phyloP scores from a whole-genome alignment of 2,797 vertebrate species.

The Enteromius paludinosus region DNA sequence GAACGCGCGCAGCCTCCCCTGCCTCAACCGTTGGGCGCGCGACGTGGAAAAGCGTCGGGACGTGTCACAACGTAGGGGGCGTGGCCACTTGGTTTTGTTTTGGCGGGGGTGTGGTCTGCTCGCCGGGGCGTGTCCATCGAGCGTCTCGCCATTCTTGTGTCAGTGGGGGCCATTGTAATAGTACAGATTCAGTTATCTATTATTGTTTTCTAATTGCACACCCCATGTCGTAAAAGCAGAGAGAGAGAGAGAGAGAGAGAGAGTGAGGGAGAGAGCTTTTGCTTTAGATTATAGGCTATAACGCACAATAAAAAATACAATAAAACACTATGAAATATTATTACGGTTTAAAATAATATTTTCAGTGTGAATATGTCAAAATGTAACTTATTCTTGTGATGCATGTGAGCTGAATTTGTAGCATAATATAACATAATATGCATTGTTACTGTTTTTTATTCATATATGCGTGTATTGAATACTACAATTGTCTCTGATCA shows the following conservation, averaged over 20 bases:
- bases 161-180: constrained; percentile 25
- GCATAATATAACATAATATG: too few species aligned
- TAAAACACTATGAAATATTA: too few species aligned
- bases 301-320: too few species aligned
- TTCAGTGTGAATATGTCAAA: too few species aligned
- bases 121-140: neutral
- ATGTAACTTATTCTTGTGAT: too few species aligned
- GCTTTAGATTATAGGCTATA: neutral
- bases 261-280: neutral
- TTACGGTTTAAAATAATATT: too few species aligned
- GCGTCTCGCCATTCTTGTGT: constrained; percentile 44
- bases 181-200: neutral
- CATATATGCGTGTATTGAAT: too few species aligned
- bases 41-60: constrained; percentile 67
- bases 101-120: neutral
- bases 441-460: too few species aligned
- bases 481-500: too few species aligned
- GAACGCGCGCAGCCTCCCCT: constrained; percentile 72
- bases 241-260: too few species aligned
- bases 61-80: constrained; percentile 56
- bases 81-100: neutral
- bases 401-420: too few species aligned
- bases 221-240: neutral
- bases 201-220: neutral
- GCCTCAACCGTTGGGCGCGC: constrained; percentile 68